These are phyloP conservation scores for Spongilla lacustris DNA, from an alignment of 37 sponge, comb jelly and placozoan genomes.

Conservation along the genomic window DNA sequence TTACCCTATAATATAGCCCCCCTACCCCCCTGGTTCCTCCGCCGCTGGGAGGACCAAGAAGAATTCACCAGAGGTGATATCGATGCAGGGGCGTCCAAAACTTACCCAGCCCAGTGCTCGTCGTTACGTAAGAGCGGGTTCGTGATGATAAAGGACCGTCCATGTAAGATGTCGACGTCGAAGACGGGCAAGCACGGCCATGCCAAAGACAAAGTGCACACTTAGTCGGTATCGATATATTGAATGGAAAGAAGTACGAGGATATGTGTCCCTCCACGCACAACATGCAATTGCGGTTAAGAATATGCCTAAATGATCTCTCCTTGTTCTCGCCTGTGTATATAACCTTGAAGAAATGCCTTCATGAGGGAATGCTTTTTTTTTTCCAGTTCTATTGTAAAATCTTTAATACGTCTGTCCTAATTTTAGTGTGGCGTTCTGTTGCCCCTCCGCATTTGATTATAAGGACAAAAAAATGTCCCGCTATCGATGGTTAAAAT, in stretches of 20 bases:
- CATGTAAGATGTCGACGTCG: slow-evolving; percentile 97
- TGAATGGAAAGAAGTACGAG: slow-evolving; percentile 94
- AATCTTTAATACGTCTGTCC: too few species aligned
- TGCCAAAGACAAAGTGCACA: slow-evolving; percentile 98
- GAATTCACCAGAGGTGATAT: slow-evolving; percentile 65
- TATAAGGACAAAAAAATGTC: too few species aligned
- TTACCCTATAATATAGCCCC: too few species aligned
- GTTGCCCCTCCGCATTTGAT: too few species aligned
- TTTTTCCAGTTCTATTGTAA: too few species aligned
- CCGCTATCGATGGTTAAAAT: too few species aligned
- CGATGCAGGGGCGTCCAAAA: slow-evolving; percentile 90
- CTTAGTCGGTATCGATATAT: slow-evolving; percentile 90
- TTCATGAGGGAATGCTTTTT: too few species aligned
- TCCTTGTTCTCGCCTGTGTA: not conserved
- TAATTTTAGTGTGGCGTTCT: too few species aligned
- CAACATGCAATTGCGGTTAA: slow-evolving; percentile 90
- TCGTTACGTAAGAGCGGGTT: slow-evolving; percentile 87
- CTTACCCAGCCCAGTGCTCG: slow-evolving; percentile 89
- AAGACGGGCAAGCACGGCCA: slow-evolving; percentile 99
- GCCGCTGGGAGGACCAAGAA: slow-evolving; percentile 63
- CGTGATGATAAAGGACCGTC: slow-evolving; percentile 87
- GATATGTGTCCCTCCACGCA: slow-evolving; percentile 97
- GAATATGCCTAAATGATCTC: slow-evolving; percentile 48
- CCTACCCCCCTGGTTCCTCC: too few species aligned
- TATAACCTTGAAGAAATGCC: not conserved